These are phyloP conservation scores for Limnothrissa miodon DNA, from an alignment of 2,113 vertebrate species.

Conservation along the genomic window DNA sequence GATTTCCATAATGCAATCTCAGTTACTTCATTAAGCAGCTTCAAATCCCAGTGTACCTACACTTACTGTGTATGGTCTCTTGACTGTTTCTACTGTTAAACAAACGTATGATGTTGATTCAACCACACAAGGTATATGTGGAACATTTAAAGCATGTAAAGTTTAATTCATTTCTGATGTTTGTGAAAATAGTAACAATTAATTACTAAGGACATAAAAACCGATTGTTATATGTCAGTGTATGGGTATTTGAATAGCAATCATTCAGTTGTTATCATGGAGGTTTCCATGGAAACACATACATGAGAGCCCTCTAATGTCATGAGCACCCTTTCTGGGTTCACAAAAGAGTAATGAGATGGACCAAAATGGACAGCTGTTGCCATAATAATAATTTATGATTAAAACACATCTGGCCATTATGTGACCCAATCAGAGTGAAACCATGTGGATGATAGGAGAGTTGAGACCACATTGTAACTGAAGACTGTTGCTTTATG, in stretches of 20 bases:
- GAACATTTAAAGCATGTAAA: neutral
- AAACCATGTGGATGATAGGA: neutral
- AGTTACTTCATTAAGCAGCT: neutral
- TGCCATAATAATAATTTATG: neutral
- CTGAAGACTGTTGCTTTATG: too few species aligned
- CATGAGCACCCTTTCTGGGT: neutral
- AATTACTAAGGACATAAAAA: too few species aligned
- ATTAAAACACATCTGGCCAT: neutral
- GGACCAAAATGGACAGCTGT: neutral
- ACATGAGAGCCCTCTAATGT: neutral
- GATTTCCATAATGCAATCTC: neutral
- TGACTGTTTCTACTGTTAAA: neutral
- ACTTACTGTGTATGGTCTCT: neutral
- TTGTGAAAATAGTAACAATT: too few species aligned
- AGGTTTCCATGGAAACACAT: neutral
- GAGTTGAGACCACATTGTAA: neutral
- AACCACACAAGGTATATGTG: neutral
- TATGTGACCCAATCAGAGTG: neutral
- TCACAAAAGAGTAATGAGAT: neutral
- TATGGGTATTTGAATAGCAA: too few species aligned
- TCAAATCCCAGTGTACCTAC: neutral
- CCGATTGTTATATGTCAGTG: too few species aligned
- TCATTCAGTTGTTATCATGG: neutral
- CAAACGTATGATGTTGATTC: neutral
- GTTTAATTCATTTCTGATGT: neutral